Percentiles rank a stretch among this genome's conserved stretches.
Conservation (phyloP, 2,797 vertebrate genomes). For the Pristis pectinata region DNA sequence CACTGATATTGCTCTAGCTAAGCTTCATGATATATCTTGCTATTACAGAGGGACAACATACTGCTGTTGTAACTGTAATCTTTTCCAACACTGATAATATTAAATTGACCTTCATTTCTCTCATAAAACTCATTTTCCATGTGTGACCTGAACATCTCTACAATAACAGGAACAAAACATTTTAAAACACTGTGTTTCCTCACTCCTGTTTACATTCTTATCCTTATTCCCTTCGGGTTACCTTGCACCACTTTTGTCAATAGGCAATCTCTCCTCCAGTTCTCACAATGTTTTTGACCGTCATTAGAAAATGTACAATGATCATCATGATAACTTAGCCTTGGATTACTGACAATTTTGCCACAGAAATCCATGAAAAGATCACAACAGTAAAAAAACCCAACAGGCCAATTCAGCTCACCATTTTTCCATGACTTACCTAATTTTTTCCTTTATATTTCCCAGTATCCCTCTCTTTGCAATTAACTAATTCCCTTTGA, state of each 20-base stretch:
- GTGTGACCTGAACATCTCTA: not conserved
- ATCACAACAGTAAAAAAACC: not conserved
- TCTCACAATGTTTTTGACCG: not conserved
- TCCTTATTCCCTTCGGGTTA: not conserved
- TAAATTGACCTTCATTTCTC: not conserved
- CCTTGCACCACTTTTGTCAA: not conserved
- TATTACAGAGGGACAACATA: not conserved
- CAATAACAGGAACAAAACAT: not conserved
- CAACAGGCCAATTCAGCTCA: not conserved
- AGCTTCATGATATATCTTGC: too few relatives aligned
- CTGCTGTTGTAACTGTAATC: not conserved
- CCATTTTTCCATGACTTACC: not conserved
- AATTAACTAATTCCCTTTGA: not conserved
- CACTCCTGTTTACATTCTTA: not conserved
- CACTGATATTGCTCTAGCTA: too few relatives aligned
- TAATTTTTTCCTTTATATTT: not conserved
- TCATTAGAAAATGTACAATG: not conserved
- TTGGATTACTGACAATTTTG: not conserved
- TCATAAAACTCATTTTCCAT: not conserved
- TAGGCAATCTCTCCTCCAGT: not conserved
- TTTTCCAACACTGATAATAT: not conserved
- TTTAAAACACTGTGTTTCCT: not conserved
- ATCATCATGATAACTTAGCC: not conserved
- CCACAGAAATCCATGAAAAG: not conserved
- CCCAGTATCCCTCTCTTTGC: not conserved